Conservation (phyloP, 2,113 vertebrate species). For the Rissa tridactyla region DNA sequence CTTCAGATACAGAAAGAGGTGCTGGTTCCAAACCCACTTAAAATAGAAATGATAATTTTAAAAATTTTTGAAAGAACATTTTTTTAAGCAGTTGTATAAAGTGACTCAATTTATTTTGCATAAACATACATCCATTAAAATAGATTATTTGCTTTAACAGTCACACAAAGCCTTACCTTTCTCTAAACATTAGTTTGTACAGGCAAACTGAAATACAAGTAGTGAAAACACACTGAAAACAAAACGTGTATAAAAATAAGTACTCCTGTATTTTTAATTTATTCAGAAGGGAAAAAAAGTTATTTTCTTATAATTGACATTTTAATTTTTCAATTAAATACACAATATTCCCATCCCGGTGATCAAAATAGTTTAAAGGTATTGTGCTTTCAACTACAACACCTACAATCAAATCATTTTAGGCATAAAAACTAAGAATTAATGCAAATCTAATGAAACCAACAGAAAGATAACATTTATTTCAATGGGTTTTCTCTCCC, state of each 20-base stretch:
- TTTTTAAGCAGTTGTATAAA: background rate
- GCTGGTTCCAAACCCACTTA: conserved; percentile 92
- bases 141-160: background rate
- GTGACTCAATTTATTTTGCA: background rate
- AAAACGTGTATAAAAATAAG: background rate
- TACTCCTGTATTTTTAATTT: background rate
- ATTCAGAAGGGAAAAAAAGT: background rate
- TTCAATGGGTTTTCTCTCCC: background rate
- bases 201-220: background rate
- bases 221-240: background rate
- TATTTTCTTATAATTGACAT: background rate
- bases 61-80: background rate
- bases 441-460: background rate
- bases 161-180: conserved; percentile 3
- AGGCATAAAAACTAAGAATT: background rate
- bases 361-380: background rate
- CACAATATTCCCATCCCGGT: background rate
- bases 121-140: background rate
- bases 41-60: conserved; percentile 22
- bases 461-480: background rate
- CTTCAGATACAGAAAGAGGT: conserved; percentile 94
- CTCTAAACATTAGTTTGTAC: background rate
- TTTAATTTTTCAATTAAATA: background rate
- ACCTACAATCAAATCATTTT: background rate
- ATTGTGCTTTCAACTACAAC: background rate